Conservation (phyloP, 2,797 vertebrate species). For the Xiphorhynchus erythropygius region DNA sequence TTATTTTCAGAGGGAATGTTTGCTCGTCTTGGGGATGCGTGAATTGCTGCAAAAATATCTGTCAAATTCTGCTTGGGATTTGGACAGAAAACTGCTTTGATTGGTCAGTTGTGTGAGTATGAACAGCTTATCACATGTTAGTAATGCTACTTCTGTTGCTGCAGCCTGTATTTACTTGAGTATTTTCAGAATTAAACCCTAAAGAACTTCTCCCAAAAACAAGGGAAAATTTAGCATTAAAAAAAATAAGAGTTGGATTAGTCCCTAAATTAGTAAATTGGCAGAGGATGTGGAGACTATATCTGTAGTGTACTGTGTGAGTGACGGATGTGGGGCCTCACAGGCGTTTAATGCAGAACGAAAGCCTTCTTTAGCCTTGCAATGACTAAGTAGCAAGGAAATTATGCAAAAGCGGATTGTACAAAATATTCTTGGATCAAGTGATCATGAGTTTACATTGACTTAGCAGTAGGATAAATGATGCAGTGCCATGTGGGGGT, state of each 20-base stretch:
- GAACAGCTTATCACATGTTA: neutral
- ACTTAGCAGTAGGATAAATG: neutral
- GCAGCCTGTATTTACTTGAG: neutral
- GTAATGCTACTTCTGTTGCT: neutral
- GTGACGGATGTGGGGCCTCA: neutral
- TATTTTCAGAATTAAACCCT: neutral
- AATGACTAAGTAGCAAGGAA: conserved; percentile 16
- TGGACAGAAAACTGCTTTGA: neutral
- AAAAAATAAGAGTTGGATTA: neutral
- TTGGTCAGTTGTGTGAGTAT: neutral
- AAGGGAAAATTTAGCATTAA: neutral
- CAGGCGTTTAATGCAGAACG: neutral
- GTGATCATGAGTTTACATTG: conserved; percentile 43
- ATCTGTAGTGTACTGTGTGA: neutral
- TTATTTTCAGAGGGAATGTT: neutral
- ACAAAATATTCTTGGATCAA: conserved; percentile 49
- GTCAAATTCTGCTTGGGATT: neutral
- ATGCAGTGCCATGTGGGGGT: neutral
- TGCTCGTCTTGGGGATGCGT: neutral
- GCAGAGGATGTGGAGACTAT: neutral
- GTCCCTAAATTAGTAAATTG: neutral
- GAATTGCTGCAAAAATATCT: neutral
- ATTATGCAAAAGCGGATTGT: conserved; percentile 25
- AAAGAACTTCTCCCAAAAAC: neutral
- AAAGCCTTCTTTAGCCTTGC: conserved; percentile 27